Percentiles rank a stretch among this genome's conserved stretches.
Evolutionary conservation across 2,797 vertebrate genomes (phyloP).

Genomic region (Artibeus lituratus): DNA sequence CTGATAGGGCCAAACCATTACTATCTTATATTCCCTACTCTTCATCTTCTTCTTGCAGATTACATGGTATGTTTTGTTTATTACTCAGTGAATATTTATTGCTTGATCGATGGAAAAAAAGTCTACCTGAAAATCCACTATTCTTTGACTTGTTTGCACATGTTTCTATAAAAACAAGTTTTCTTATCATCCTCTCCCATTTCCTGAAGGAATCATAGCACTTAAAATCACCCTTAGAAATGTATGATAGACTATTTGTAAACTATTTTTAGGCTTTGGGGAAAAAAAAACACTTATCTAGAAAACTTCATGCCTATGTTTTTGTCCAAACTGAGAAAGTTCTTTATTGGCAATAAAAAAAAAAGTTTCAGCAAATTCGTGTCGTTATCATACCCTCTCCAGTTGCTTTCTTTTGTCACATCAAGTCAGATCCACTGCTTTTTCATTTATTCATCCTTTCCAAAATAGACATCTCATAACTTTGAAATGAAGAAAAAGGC

Average conservation of each 20-base stretch:
- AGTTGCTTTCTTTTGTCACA: slow-evolving; percentile 66
- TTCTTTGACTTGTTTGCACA: neutral
- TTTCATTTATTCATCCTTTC: slow-evolving; percentile 67
- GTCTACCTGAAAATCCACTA: neutral
- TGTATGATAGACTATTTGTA: neutral
- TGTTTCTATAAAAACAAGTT: neutral
- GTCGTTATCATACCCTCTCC: slow-evolving; percentile 55
- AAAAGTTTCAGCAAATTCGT: slow-evolving; percentile 51
- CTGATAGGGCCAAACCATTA: neutral
- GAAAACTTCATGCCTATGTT: slow-evolving; percentile 25
- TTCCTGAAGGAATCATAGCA: neutral
- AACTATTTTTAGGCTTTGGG: slow-evolving; percentile 44
- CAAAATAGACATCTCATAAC: slow-evolving; percentile 60
- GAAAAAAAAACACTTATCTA: slow-evolving; percentile 47
- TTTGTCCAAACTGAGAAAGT: slow-evolving; percentile 60
- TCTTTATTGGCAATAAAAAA: slow-evolving; percentile 65
- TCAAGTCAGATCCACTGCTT: slow-evolving; percentile 59
- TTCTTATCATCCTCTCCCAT: neutral
- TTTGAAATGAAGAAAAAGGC: slow-evolving; percentile 43
- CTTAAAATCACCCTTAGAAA: neutral
- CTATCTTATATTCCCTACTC: neutral
- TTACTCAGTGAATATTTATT: neutral
- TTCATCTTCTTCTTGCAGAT: neutral
- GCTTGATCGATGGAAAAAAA: neutral
- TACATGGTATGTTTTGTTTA: neutral